Base-by-base conservation (phyloP, 2,113 vertebrate genomes). In the Marmota monax region DNA sequence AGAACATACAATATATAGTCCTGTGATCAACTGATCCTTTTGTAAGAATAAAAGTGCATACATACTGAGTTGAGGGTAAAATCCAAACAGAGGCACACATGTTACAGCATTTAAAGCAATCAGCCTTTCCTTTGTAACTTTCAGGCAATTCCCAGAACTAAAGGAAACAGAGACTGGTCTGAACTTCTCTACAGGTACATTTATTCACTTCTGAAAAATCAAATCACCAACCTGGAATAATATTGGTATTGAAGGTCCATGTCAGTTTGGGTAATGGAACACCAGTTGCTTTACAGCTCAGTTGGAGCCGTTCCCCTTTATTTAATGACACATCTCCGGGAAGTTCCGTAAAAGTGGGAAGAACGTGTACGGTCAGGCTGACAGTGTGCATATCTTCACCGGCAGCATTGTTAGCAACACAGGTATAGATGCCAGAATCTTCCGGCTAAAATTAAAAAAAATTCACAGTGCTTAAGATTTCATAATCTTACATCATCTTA, bases 231-330 rank as follows among this genome's bases (percentile, higher is more conserved):
- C 99, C 99, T 98, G 99, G 99, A 90, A 99, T 98, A 42, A 99
- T 99, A 96, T 99, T 99, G 97, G 99, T 99, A 95, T 99, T 99
- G 98, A 99, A 99, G 29, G 98, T 99, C 99, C 99, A 99, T 0
- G 99, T 99, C 97, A 99, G 99, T 97, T 96, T 99, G 61, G 99
- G 99, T 63, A 98, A 53, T 27, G 99, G 99, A 97, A 99, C 86
- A 48, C 99, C 99, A 23, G 93, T 98, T 96, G 99, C 99, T 90
- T 97, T 99, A 96, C 99, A 99, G 65, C 96, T 97, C 97, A 99
- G 97, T 39, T 98, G 96, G 56, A 99, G 99, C 92, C 98, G 99
- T 72, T 99, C 99, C 90, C 99, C 99, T 98, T 99, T 99, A 97
- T 99, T 99, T 95, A 99, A 97, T 58, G 99, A 98, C 80, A 99